Conservation (phyloP, 2,797 vertebrate genomes). For the Melanitta fusca region DNA sequence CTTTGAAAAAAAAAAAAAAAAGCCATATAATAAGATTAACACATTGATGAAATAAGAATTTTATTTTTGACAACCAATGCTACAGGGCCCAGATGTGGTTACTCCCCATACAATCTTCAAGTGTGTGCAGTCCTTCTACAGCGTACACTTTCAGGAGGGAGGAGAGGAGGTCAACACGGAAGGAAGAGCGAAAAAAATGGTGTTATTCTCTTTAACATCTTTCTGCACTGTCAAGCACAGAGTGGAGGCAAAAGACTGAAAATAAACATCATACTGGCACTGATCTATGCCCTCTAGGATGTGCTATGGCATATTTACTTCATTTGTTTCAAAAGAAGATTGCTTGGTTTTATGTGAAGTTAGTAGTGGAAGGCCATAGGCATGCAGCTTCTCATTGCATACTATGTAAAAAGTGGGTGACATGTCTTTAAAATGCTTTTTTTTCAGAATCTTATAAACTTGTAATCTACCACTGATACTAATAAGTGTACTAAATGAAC, state of each 20-base stretch:
- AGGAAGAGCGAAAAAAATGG: background rate
- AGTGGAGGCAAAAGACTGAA: background rate
- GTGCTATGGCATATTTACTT: background rate
- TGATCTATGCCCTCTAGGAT: background rate
- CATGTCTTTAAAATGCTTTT: background rate
- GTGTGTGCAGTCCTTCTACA: background rate
- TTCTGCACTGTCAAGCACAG: background rate
- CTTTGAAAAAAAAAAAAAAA: background rate
- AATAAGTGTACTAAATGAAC: background rate
- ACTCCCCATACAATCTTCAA: background rate
- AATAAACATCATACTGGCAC: background rate
- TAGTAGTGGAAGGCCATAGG: background rate
- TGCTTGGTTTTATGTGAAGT: background rate
- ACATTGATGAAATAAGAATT: background rate
- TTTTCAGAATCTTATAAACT: background rate
- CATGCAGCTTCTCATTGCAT: background rate
- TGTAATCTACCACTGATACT: background rate
- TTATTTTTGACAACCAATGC: background rate
- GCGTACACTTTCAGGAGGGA: background rate
- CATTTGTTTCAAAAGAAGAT: background rate
- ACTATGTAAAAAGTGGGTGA: accelerated
- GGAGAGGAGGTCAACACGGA: background rate
- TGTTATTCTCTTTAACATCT: background rate
- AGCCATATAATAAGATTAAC: background rate
- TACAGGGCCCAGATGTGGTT: background rate